These are phyloP conservation scores for Notothenia coriiceps DNA, from an alignment of 2,113 vertebrate genomes.

Conservation along the genomic window DNA sequence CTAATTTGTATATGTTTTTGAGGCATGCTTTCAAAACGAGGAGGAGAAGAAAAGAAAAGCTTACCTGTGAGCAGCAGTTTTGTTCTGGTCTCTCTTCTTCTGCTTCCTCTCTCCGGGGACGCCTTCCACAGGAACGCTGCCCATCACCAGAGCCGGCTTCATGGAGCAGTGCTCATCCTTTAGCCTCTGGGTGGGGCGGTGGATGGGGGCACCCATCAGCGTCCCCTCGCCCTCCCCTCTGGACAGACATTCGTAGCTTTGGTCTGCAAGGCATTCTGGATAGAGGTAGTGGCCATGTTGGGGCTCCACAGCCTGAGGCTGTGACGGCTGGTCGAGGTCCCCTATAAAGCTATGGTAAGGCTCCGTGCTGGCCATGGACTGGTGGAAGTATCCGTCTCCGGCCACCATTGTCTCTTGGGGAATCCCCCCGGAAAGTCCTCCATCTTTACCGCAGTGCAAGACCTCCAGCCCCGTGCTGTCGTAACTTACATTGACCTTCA, in stretches of 20 bases:
- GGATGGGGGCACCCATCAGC: constrained; percentile 77
- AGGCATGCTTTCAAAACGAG: neutral
- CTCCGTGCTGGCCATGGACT: constrained; percentile 79
- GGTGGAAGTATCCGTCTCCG: constrained; percentile 82
- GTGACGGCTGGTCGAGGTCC: constrained; percentile 80
- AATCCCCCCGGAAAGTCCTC: constrained; percentile 74
- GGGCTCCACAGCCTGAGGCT: constrained; percentile 80
- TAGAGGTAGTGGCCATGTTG: constrained; percentile 85
- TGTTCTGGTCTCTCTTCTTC: constrained; percentile 96
- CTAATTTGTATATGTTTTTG: neutral
- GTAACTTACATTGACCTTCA: constrained; percentile 84
- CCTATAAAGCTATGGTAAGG: constrained; percentile 87
- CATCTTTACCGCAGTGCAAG: constrained; percentile 82
- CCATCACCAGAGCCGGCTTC: constrained; percentile 77
- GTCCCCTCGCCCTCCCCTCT: constrained; percentile 82
- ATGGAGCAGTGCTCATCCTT: constrained; percentile 81
- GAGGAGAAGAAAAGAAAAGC: neutral
- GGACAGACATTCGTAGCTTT: constrained; percentile 86
- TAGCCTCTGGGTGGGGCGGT: constrained; percentile 81
- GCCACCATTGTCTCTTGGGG: constrained; percentile 83
- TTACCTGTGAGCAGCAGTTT: constrained; percentile 92
- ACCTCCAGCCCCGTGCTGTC: constrained; percentile 78
- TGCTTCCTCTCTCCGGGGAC: constrained; percentile 88
- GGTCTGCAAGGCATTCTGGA: constrained; percentile 87
- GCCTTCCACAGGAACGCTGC: constrained; percentile 51